These are phyloP conservation scores for Lepidonotus clava DNA, from an alignment of 2,888 invertebrate genomes.

Conservation along the genomic window DNA sequence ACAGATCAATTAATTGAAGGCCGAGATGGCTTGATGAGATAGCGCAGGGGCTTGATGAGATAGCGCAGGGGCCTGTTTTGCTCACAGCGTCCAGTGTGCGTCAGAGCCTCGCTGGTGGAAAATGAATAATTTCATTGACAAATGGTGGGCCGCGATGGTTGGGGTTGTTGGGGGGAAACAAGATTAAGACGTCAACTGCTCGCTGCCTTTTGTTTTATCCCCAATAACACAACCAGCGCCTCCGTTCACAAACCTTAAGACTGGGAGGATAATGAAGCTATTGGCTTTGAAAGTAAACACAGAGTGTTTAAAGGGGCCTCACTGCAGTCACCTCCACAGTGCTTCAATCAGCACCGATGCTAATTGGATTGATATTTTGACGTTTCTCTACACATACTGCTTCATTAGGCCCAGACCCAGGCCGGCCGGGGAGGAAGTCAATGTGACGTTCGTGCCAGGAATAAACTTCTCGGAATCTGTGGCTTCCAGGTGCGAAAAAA, in stretches of 20 bases:
- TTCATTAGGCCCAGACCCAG: constrained; percentile 16
- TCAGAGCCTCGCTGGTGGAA: no score
- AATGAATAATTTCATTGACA: constrained; percentile 26
- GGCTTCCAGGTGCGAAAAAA: no score
- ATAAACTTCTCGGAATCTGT: not conserved
- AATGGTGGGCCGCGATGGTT: not conserved
- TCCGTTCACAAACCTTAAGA: not conserved
- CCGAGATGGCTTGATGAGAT: constrained; percentile 3
- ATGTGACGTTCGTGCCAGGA: not conserved
- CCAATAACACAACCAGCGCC: not conserved
- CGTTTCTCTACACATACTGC: constrained; percentile 9
- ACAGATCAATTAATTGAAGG: constrained; percentile 42
- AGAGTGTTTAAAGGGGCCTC: not conserved
- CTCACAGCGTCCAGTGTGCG: no score
- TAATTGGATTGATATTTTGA: constrained; percentile 32
- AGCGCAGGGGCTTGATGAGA: not conserved
- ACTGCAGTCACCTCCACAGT: not conserved
- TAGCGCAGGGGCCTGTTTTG: no score
- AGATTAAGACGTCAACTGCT: constrained; percentile 40
- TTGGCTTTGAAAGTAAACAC: not conserved
- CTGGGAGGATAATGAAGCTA: not conserved
- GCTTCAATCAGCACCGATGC: not conserved
- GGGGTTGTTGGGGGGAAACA: constrained; percentile 6
- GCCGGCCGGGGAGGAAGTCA: not conserved
- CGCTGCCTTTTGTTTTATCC: constrained; percentile 4